These are phyloP conservation scores for Chrysolophus pictus DNA, from an alignment of 2,797 vertebrate genomes.

Conservation along the genomic window DNA sequence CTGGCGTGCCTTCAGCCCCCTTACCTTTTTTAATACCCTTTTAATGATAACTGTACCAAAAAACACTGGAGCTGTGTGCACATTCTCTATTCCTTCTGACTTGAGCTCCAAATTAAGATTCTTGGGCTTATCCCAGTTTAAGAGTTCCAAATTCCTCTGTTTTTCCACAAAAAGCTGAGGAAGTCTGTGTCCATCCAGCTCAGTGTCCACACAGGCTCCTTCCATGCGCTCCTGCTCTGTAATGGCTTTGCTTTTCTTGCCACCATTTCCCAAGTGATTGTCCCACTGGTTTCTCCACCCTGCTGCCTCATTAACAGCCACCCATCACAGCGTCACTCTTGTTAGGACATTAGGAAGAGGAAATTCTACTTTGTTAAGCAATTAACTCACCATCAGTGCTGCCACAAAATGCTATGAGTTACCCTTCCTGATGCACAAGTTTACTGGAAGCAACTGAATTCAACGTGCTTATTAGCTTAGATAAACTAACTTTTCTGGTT, in stretches of 20 bases:
- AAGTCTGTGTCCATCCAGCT: not conserved
- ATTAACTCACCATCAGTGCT: not conserved
- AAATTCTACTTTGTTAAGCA: not conserved
- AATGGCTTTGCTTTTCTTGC: not conserved
- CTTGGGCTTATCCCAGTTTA: not conserved
- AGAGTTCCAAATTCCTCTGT: not conserved
- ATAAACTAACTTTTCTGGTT: not conserved
- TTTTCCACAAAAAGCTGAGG: not conserved
- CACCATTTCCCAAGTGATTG: not conserved
- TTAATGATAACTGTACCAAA: not conserved
- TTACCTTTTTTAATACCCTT: not conserved
- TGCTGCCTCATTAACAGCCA: not conserved
- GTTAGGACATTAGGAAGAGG: not conserved
- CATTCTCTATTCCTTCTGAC: not conserved
- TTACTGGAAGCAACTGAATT: not conserved
- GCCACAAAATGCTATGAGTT: not conserved
- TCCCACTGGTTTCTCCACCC: not conserved
- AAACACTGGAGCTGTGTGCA: not conserved
- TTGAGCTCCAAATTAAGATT: not conserved
- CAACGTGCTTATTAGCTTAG: not conserved
- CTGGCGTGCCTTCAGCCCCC: not conserved
- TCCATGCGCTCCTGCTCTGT: not conserved
- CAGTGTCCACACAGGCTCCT: not conserved
- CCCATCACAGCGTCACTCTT: fast-evolving
- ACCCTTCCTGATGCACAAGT: not conserved